Percentiles rank a stretch among this genome's conserved stretches.
These are phyloP conservation scores for Misgurnus mizolepis DNA, from an alignment of 2,113 vertebrate genomes.

Conservation along the genomic window DNA sequence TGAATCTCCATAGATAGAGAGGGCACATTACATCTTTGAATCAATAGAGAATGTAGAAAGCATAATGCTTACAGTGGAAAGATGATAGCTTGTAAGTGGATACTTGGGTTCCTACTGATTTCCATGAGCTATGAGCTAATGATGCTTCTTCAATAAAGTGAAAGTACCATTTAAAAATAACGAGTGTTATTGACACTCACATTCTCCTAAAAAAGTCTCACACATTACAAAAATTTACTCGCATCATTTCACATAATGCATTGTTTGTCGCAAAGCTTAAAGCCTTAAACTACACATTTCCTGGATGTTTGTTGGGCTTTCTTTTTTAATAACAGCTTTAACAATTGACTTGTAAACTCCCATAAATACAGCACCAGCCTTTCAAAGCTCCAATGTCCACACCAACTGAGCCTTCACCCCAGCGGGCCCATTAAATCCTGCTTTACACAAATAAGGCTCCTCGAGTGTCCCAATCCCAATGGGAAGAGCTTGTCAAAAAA, in stretches of 20 bases:
- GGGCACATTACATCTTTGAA: conserved; percentile 50
- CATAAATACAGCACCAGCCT: background rate
- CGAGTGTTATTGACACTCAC: background rate
- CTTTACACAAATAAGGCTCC: conserved; percentile 36
- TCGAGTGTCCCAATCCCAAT: conserved; percentile 19
- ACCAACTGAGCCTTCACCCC: conserved; percentile 26
- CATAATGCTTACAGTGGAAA: conserved; percentile 45
- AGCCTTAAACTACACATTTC: too few species aligned
- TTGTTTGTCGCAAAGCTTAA: background rate
- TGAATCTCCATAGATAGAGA: conserved; percentile 33
- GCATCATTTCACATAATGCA: background rate
- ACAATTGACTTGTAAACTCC: background rate
- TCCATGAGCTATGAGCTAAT: conserved; percentile 11
- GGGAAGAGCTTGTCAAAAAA: conserved; percentile 14
- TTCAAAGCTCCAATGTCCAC: conserved; percentile 1
- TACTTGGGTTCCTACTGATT: conserved; percentile 20
- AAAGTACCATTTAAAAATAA: background rate
- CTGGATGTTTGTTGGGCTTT: background rate
- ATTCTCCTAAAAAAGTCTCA: too few species aligned
- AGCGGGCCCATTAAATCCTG: conserved; percentile 29
- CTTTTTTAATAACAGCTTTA: background rate
- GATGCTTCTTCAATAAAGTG: background rate
- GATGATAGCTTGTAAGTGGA: conserved; percentile 33
- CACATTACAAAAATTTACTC: too few species aligned
- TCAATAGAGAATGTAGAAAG: conserved; percentile 37